These are phyloP conservation scores for Cataglyphis albicans DNA, from an alignment of 2,888 invertebrate species.

Conservation along the genomic window DNA sequence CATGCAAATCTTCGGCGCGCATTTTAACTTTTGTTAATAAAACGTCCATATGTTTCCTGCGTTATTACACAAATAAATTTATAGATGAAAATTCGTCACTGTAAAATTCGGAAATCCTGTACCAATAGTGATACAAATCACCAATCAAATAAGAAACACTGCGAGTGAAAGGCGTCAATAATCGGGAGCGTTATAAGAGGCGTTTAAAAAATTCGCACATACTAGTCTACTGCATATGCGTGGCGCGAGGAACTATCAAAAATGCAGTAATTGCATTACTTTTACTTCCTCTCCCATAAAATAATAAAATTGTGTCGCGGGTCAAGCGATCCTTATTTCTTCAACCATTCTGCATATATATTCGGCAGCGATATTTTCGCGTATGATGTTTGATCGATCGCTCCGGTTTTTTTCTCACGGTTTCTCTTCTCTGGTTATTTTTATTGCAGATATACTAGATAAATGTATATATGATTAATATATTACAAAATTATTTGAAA, in stretches of 20 bases:
- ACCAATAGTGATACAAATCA: not conserved
- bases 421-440: not conserved
- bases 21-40: not conserved
- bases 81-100: not conserved
- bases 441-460: not conserved
- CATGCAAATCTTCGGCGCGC: not conserved
- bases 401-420: not conserved
- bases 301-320: not conserved
- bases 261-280: constrained; percentile 17
- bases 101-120: not conserved
- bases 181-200: constrained; percentile 6
- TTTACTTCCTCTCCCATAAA: constrained; percentile 8
- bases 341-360: not conserved
- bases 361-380: not conserved
- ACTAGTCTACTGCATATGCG: constrained; percentile 5
- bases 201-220: constrained; percentile 27
- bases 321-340: not conserved
- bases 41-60: not conserved
- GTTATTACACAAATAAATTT: not conserved
- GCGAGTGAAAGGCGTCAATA: constrained; percentile 46
- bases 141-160: not conserved
- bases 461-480: too few species aligned
- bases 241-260: constrained; percentile 9
- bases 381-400: constrained; percentile 47
- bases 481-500: too few species aligned